These are phyloP conservation scores for Pedetes capensis DNA, from an alignment of 2,113 vertebrate species.

Conservation along the genomic window DNA sequence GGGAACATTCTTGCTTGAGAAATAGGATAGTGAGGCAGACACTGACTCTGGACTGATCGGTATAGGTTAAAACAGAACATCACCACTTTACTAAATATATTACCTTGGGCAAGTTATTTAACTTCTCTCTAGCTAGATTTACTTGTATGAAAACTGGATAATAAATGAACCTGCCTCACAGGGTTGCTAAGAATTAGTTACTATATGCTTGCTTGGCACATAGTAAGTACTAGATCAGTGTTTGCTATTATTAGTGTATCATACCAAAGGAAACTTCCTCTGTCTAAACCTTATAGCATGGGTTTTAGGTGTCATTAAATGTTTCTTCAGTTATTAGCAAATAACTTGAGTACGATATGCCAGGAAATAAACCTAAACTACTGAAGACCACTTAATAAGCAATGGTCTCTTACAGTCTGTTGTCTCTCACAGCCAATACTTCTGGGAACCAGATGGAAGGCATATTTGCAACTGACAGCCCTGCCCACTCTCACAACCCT, in stretches of 20 bases:
- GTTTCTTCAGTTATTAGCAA: slow-evolving; percentile 6
- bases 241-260: background rate
- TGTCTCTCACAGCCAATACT: background rate
- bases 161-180: background rate
- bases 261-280: background rate
- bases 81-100: background rate
- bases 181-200: background rate
- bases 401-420: background rate
- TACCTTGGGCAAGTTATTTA: background rate
- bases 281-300: background rate
- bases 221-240: background rate
- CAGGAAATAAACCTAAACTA: background rate
- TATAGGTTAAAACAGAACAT: background rate
- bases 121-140: background rate
- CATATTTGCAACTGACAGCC: background rate
- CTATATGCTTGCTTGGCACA: background rate
- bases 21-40: background rate
- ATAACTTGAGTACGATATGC: background rate
- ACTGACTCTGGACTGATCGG: background rate
- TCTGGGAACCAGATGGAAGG: background rate
- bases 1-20: background rate
- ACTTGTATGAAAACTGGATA: background rate
- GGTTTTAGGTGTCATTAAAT: background rate
- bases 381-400: background rate
- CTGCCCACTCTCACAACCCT: background rate